Evolutionary conservation across 2,113 vertebrate genomes (phyloP).

Genomic region (Pituophis catenifer): DNA sequence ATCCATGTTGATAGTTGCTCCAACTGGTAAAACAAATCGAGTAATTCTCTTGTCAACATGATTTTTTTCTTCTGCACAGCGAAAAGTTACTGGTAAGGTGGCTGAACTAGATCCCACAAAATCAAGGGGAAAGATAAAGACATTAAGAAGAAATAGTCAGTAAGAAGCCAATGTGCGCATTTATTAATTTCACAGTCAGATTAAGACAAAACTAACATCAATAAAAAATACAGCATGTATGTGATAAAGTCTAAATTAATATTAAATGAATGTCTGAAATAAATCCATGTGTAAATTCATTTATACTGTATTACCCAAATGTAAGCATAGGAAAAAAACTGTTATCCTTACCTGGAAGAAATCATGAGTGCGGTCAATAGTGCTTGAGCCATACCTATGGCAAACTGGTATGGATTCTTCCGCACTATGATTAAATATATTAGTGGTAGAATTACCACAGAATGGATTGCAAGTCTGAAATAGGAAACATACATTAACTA

Average conservation of each 20-base stretch:
- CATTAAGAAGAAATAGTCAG: background rate
- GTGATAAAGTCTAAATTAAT: background rate
- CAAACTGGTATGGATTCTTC: slow-evolving; percentile 91
- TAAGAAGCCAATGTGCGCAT: background rate
- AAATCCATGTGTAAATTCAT: background rate
- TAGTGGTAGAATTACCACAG: slow-evolving; percentile 82
- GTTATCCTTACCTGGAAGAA: slow-evolving; percentile 81
- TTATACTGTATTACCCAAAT: background rate
- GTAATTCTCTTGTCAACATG: slow-evolving; percentile 92
- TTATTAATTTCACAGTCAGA: background rate
- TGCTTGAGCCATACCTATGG: slow-evolving; percentile 93
- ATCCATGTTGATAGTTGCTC: slow-evolving; percentile 99
- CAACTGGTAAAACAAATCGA: slow-evolving; percentile 92
- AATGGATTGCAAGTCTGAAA: slow-evolving; percentile 89
- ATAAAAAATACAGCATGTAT: background rate
- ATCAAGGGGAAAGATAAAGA: slow-evolving; percentile 33
- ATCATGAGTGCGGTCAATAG: slow-evolving; percentile 93
- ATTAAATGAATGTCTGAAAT: background rate
- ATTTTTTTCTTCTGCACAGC: slow-evolving; percentile 94
- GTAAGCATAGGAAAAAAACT: background rate
- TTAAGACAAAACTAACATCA: background rate
- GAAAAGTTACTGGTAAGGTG: slow-evolving; percentile 95
- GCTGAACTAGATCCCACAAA: slow-evolving; percentile 79
- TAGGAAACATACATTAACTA: slow-evolving; percentile 25
- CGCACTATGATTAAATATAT: slow-evolving; percentile 90